These are phyloP conservation scores for Cheilosia variabilis DNA, from an alignment of 2,888 invertebrate genomes.

Conservation along the genomic window DNA sequence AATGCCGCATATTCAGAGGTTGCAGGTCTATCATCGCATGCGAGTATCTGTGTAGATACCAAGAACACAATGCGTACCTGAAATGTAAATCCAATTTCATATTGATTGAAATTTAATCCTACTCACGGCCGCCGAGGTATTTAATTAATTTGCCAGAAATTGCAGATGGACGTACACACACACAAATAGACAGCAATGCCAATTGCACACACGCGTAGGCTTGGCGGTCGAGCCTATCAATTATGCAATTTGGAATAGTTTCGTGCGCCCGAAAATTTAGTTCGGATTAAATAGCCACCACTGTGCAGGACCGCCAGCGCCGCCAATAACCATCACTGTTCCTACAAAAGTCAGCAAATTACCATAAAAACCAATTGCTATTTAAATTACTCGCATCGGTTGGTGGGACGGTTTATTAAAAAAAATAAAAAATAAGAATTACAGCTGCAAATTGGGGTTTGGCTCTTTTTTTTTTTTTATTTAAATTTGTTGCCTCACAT, in stretches of 20 bases:
- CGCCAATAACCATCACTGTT: slow-evolving; percentile 58
- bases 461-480: slow-evolving; percentile 12
- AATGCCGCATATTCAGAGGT: background rate
- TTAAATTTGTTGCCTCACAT: slow-evolving; percentile 1
- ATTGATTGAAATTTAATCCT: slow-evolving; percentile 74
- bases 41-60: background rate
- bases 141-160: slow-evolving; percentile 74
- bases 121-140: slow-evolving; percentile 70
- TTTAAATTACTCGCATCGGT: slow-evolving; percentile 73
- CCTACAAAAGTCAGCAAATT: slow-evolving; percentile 68
- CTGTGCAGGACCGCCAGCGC: slow-evolving; percentile 31
- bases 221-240: slow-evolving; percentile 59
- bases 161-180: slow-evolving; percentile 18
- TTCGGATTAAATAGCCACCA: slow-evolving; percentile 67
- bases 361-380: slow-evolving; percentile 73
- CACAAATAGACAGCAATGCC: background rate
- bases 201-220: slow-evolving; percentile 15
- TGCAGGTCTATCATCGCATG: slow-evolving; percentile 15
- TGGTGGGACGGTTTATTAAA: slow-evolving; percentile 1
- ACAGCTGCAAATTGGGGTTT: background rate
- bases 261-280: slow-evolving; percentile 64
- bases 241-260: slow-evolving; percentile 74
- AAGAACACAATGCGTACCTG: slow-evolving; percentile 27
- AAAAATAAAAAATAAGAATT: slow-evolving; percentile 1
- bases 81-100: slow-evolving; percentile 72